Evolutionary conservation across 1,140 invertebrate genomes (phyloP).

Genomic region (Platorchestia sp.): DNA sequence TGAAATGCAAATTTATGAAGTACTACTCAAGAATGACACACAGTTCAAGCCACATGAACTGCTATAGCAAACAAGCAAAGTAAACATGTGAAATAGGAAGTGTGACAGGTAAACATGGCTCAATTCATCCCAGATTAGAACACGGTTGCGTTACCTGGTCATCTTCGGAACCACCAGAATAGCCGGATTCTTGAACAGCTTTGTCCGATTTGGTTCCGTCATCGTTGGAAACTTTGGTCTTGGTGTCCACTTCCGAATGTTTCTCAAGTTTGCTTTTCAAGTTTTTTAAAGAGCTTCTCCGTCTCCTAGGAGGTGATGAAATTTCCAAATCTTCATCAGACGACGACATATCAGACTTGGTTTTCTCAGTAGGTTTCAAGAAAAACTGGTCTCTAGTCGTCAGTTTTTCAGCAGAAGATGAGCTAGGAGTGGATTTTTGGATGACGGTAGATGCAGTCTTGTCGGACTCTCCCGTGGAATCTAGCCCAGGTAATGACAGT

Average conservation of each 20-base stretch:
- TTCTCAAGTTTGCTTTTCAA: not conserved
- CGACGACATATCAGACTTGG: not conserved
- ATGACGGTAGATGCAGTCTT: slow-evolving; percentile 19
- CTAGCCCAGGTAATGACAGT: not conserved
- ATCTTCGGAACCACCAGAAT: slow-evolving; percentile 63
- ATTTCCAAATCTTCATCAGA: not conserved
- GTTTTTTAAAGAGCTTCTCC: not conserved
- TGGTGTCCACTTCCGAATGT: not conserved
- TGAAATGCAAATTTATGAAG: not conserved
- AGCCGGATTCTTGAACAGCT: slow-evolving; percentile 58
- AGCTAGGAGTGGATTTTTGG: not conserved
- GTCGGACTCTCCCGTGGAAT: slow-evolving; percentile 26
- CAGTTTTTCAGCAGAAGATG: not conserved
- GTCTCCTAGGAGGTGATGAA: not conserved
- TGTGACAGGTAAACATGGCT: not conserved
- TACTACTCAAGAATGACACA: not conserved
- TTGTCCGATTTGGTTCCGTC: slow-evolving; percentile 41
- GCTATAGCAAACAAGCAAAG: not conserved
- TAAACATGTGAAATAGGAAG: too few relatives aligned
- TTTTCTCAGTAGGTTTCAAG: not conserved
- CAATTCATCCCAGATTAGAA: not conserved
- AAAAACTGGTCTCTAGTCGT: not conserved
- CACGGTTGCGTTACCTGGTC: slow-evolving; percentile 54
- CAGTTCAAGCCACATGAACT: not conserved
- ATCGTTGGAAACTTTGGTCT: slow-evolving; percentile 7